phyloP scores from a whole-genome alignment of 2,113 vertebrate species.

The Paralichthys olivaceus region DNA sequence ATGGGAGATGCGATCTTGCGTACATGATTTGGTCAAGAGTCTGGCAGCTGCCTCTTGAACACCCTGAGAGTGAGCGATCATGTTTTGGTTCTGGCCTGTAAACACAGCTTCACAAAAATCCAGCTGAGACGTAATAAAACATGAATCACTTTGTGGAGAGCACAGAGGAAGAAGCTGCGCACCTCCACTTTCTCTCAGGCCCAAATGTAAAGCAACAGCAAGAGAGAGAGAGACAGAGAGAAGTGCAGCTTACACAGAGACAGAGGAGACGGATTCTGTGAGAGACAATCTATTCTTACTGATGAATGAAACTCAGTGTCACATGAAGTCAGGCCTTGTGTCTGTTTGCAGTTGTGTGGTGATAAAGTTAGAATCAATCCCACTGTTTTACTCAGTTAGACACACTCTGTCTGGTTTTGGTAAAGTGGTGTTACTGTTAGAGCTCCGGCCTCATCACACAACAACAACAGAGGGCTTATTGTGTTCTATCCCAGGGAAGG shows the following conservation, averaged over 20 bases:
- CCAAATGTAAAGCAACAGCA: neutral
- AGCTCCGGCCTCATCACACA: conserved; percentile 5
- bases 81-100: no score
- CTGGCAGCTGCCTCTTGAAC: no score
- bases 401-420: conserved; percentile 30
- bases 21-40: no score
- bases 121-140: no score
- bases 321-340: conserved; percentile 38
- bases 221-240: neutral
- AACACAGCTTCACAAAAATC: no score
- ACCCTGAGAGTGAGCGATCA: no score
- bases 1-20: no score
- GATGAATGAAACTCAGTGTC: conserved; percentile 38
- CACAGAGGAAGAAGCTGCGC: no score
- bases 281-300: conserved; percentile 3
- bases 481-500: conserved; percentile 25
- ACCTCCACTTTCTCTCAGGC: neutral
- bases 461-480: conserved; percentile 54
- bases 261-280: neutral
- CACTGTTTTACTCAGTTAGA: conserved; percentile 17
- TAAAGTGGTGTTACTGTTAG: conserved; percentile 21
- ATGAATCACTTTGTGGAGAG: no score
- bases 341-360: conserved; percentile 39
- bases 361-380: conserved; percentile 22
- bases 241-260: neutral